Evolutionary conservation across 2,888 invertebrate genomes (phyloP).

Genomic region (Chalcis sispes): DNA sequence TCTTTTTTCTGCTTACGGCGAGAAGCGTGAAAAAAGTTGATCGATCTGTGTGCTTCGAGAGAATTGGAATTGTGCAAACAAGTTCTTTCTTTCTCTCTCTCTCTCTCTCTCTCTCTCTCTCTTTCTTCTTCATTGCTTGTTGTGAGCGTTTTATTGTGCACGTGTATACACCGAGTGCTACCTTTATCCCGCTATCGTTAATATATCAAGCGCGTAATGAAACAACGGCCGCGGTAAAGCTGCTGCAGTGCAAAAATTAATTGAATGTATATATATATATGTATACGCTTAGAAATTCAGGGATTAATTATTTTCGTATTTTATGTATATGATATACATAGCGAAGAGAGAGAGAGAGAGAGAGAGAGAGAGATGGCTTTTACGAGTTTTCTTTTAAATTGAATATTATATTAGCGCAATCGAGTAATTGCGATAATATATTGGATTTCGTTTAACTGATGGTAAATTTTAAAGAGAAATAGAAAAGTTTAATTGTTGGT

Average conservation of each 20-base stretch:
- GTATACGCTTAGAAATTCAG: neutral
- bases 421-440: too few species aligned
- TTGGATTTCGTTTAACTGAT: too few species aligned
- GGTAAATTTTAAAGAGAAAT: too few species aligned
- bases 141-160: too few species aligned
- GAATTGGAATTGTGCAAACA: constrained; percentile 40
- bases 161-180: constrained; percentile 3
- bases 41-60: constrained; percentile 16
- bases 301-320: constrained; percentile 18
- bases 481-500: too few species aligned
- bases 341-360: too few species aligned
- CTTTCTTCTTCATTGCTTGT: too few species aligned
- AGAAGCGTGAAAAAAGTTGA: constrained; percentile 7
- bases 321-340: neutral
- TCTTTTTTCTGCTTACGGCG: neutral
- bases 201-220: constrained; percentile 19
- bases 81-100: constrained; percentile 3
- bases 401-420: too few species aligned
- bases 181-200: neutral
- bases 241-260: neutral
- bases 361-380: too few species aligned
- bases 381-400: too few species aligned
- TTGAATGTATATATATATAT: too few species aligned
- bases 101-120: too few species aligned
- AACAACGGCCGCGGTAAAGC: constrained; percentile 2